These are phyloP conservation scores for Oncorhynchus clarkii DNA, from an alignment of 2,113 vertebrate species.

Conservation along the genomic window DNA sequence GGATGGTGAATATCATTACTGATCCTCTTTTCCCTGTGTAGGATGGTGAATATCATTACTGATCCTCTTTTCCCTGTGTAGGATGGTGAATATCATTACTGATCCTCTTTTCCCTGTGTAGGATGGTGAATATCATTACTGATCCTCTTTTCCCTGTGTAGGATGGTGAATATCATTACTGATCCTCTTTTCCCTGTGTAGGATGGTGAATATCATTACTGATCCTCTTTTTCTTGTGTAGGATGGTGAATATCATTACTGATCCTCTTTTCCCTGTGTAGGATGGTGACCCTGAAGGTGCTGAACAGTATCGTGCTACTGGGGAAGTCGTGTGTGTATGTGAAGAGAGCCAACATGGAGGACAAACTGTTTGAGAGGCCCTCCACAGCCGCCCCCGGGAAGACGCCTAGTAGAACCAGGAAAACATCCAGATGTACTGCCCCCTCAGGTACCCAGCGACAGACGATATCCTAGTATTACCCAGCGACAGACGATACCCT, in stretches of 20 bases:
- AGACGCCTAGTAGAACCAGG: conserved; percentile 70
- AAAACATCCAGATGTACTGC: conserved; percentile 64
- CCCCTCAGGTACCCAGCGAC: conserved; percentile 72
- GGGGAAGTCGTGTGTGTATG: conserved; percentile 93
- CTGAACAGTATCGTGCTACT: conserved; percentile 94
- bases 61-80: conserved; percentile 42
- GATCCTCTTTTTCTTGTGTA: too few relatives aligned
- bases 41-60: too few relatives aligned
- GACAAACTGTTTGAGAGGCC: conserved; percentile 84
- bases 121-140: too few relatives aligned
- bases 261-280: conserved; percentile 43
- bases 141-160: conserved; percentile 44
- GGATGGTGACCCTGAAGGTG: conserved; percentile 90
- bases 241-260: too few relatives aligned
- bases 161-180: conserved; percentile 73
- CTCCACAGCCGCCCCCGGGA: conserved; percentile 57
- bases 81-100: conserved; percentile 73
- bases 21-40: too few relatives aligned
- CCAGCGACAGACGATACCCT: neutral
- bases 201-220: too few relatives aligned
- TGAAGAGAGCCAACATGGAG: conserved; percentile 97
- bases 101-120: neutral
- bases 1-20: too few relatives aligned
- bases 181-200: too few relatives aligned
- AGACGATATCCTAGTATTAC: neutral